Evolutionary conservation across 2,113 vertebrate genomes (phyloP), one percentile per base, ranked within the genome.

Genomic region (Pygathrix nemaeus): DNA sequence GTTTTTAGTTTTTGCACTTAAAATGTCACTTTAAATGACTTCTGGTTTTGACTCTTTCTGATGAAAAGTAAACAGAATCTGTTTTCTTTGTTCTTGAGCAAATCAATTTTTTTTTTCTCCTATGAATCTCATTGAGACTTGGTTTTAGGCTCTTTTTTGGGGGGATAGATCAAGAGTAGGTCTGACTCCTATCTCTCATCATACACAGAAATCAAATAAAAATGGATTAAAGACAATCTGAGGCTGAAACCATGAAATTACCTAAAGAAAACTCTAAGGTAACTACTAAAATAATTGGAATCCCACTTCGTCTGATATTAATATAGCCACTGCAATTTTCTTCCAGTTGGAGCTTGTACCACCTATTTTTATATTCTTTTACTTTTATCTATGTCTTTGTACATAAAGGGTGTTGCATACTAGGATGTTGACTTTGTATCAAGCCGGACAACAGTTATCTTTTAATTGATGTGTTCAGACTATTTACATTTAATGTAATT

Each of bases 271-370:
- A 27, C 23, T 61, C 10, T 61, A 55, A 55, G 52, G 18, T 55
- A 55, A 55, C 52, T 55, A 20, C 52, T 55, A 55, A 55, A 20
- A 55, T 55, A 55, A 55, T 8, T 55, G 52, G 52, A 55, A 38
- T 76, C 43, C 45, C 76, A 27, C 35, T 14, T 93, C 50, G 21
- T 50, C 10, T 66, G 6, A 50, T 86, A 20, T 38, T 55, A 38
- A 40, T 43, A 68, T 25, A 75, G 0, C 17, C 6, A 70, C 0
- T 8, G 1, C 3, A 0, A 23, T 1, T 87, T 57, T 86, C 21
- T 92, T 68, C n/a, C 68, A 38, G 38, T 81, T 88, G 59, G 9
- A 38, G 1, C 82, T 73, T 50, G 18, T 1, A 48, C n/a, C 17
- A 18, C 12, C 61, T 25, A 76, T 21, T 66, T 83, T 90, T 59